phyloP scores from a whole-genome alignment of 2,797 vertebrate species.

The Myotis daubentonii region DNA sequence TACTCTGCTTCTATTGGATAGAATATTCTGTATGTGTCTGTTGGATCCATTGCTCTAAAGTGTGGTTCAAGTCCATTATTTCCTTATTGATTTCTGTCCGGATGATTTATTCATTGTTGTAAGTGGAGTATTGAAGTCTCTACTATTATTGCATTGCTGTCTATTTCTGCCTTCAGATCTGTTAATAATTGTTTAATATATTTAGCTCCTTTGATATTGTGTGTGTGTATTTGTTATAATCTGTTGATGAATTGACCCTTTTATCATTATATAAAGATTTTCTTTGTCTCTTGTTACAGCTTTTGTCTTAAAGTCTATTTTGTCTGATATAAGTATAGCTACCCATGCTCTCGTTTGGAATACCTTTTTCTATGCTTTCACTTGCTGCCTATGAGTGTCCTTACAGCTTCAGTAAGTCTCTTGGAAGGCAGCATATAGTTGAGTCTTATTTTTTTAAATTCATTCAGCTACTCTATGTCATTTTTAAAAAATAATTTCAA shows the following conservation, averaged over 20 bases:
- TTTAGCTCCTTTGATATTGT: slow-evolving; percentile 22
- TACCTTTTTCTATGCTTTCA: neutral
- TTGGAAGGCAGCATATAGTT: neutral
- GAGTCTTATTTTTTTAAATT: neutral
- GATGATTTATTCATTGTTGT: neutral
- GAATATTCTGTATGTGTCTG: neutral
- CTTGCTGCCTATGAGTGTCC: neutral
- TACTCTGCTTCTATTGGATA: neutral
- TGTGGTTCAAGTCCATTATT: slow-evolving; percentile 36
- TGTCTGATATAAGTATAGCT: neutral
- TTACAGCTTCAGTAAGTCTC: neutral
- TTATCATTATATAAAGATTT: neutral
- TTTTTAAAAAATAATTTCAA: neutral
- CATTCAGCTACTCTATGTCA: neutral
- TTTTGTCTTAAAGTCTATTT: neutral
- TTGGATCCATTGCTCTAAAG: neutral
- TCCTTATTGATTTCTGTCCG: slow-evolving; percentile 5
- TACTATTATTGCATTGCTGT: neutral
- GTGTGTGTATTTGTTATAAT: neutral
- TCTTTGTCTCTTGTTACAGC: neutral
- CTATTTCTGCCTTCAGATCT: slow-evolving; percentile 5
- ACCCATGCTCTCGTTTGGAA: neutral
- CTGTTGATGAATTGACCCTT: neutral
- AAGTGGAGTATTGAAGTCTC: neutral
- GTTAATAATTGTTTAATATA: slow-evolving; percentile 31